These are phyloP conservation scores for Orthosia gothica DNA, from an alignment of 2,888 invertebrate genomes.

Conservation along the genomic window DNA sequence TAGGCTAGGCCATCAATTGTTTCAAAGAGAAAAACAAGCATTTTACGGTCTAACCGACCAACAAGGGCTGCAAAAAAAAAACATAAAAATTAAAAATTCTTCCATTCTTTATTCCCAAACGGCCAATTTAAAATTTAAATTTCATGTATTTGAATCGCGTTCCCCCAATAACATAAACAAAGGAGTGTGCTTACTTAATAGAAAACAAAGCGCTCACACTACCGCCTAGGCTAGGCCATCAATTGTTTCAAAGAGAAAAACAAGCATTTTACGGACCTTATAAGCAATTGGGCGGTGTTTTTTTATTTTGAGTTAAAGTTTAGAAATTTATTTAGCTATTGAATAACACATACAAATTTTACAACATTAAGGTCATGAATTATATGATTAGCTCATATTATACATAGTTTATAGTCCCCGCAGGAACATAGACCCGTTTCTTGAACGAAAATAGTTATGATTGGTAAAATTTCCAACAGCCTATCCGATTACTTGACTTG, in stretches of 20 bases:
- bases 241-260: constrained; percentile 51
- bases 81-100: no score
- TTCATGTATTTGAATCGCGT: constrained; percentile 42
- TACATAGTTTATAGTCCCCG: not conserved
- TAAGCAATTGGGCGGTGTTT: not conserved
- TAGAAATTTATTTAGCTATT: constrained; percentile 1
- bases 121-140: constrained; percentile 50
- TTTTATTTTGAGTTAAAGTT: constrained; percentile 31
- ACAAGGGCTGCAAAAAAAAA: no score
- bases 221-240: constrained; percentile 46
- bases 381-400: not conserved
- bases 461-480: no score
- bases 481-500: not conserved
- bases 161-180: constrained; percentile 51
- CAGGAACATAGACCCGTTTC: no score
- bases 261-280: constrained; percentile 46
- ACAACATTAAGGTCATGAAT: not conserved
- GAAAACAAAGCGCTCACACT: constrained; percentile 55
- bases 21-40: constrained; percentile 40
- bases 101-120: constrained; percentile 15
- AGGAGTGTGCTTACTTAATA: constrained; percentile 51
- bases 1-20: constrained; percentile 46
- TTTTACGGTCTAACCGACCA: constrained; percentile 49
- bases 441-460: no score
- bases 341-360: not conserved